Percentiles rank a stretch among this genome's conserved stretches.
phyloP scores from a whole-genome alignment of 1,140 invertebrate genomes.

The Trachymyrmex cornetzi region DNA sequence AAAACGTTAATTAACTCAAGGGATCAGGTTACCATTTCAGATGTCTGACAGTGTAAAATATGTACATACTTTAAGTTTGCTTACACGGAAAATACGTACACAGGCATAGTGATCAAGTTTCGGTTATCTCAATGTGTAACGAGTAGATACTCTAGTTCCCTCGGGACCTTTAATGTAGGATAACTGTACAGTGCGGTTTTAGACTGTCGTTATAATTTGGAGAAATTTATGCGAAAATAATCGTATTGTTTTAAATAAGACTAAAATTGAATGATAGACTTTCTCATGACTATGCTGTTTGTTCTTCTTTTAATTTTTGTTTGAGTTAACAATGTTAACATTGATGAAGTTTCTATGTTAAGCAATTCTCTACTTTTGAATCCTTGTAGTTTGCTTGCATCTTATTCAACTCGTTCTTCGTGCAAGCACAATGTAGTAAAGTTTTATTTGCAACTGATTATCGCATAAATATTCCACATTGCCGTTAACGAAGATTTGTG shows the following conservation, averaged over 20 bases:
- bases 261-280: not conserved
- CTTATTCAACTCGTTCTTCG: not conserved
- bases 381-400: not conserved
- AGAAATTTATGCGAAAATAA: not conserved
- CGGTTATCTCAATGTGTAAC: not conserved
- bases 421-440: not conserved
- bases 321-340: not conserved
- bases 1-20: no score
- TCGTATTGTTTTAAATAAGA: not conserved
- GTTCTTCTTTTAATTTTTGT: constrained; percentile 20
- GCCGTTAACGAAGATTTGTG: constrained; percentile 9
- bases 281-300: not conserved
- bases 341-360: not conserved
- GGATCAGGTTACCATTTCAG: no score
- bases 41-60: no score
- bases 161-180: constrained; percentile 17
- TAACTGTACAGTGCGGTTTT: not conserved
- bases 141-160: not conserved
- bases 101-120: constrained; percentile 14
- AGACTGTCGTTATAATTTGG: not conserved
- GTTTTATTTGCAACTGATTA: constrained; percentile 25
- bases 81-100: not conserved
- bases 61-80: not conserved
- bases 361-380: not conserved
- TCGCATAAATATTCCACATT: not conserved